These are phyloP conservation scores for Bombus turneri DNA, from an alignment of 1,140 invertebrate species.

Conservation along the genomic window DNA sequence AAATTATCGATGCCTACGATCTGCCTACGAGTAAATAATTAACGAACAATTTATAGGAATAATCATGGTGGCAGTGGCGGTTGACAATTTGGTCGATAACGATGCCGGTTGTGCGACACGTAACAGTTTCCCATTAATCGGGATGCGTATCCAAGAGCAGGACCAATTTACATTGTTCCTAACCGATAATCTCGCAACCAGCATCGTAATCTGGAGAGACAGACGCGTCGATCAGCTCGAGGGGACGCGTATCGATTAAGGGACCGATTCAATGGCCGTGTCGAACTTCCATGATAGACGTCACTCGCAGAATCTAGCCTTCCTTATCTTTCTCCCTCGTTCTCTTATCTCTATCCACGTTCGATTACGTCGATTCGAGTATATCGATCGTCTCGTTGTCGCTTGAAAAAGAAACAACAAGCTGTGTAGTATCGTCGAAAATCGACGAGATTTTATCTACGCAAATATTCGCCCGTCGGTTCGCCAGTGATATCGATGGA, in stretches of 20 bases:
- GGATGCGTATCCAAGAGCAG: constrained; percentile 34
- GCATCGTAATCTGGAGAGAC: constrained; percentile 43
- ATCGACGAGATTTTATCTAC: background rate
- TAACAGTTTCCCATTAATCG: constrained; percentile 42
- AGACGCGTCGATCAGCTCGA: constrained; percentile 41
- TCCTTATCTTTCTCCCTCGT: background rate
- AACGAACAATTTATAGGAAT: background rate
- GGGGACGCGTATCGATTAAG: constrained; percentile 57
- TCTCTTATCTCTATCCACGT: background rate
- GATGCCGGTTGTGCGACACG: background rate
- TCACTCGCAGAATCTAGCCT: constrained; percentile 35
- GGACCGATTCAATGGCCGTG: constrained; percentile 43
- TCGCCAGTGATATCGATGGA: background rate
- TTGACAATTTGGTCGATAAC: constrained; percentile 17
- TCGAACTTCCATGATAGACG: constrained; percentile 36
- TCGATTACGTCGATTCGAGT: background rate
- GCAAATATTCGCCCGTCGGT: background rate
- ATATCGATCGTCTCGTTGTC: constrained; percentile 20
- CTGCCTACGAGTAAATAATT: background rate
- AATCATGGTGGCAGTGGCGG: constrained; percentile 4
- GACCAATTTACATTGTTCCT: constrained; percentile 51
- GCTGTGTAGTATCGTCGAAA: background rate
- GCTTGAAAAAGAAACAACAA: background rate
- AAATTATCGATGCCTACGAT: background rate
- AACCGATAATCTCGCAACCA: constrained; percentile 47